These are phyloP conservation scores for Epistrophe grossulariae DNA, from an alignment of 2,888 invertebrate genomes.

Conservation along the genomic window DNA sequence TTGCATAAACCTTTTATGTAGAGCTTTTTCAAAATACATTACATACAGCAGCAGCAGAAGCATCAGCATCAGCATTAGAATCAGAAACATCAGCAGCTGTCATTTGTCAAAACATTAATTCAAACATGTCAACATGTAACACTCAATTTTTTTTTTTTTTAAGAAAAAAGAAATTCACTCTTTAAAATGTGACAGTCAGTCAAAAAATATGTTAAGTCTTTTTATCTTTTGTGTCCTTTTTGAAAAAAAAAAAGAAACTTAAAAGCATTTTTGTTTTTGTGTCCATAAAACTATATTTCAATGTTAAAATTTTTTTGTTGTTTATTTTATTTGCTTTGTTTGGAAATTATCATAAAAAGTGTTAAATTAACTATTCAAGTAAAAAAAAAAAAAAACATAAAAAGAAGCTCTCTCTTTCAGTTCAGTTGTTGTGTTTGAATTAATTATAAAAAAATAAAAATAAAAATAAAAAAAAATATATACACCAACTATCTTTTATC, in stretches of 20 bases:
- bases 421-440: not conserved
- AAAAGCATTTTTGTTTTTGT: not conserved
- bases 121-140: constrained; percentile 27
- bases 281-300: not conserved
- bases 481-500: not conserved
- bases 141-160: not conserved
- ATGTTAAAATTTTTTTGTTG: not conserved
- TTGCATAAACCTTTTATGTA: constrained; percentile 39
- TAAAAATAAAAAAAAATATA: not conserved
- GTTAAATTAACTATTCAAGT: constrained; percentile 6
- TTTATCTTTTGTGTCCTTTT: not conserved
- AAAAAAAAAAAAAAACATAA: constrained; percentile 7
- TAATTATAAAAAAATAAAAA: not conserved
- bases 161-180: not conserved
- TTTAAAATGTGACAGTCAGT: constrained; percentile 17
- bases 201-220: constrained; percentile 1
- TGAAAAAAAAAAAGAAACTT: not conserved
- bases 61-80: not conserved
- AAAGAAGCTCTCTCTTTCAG: not conserved
- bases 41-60: not conserved
- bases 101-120: constrained; percentile 33
- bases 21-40: not conserved
- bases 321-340: not conserved
- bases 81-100: constrained; percentile 20
- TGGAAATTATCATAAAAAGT: constrained; percentile 1